Base-by-base conservation (phyloP, 2,113 vertebrate genomes). In the Falco punctatus region DNA sequence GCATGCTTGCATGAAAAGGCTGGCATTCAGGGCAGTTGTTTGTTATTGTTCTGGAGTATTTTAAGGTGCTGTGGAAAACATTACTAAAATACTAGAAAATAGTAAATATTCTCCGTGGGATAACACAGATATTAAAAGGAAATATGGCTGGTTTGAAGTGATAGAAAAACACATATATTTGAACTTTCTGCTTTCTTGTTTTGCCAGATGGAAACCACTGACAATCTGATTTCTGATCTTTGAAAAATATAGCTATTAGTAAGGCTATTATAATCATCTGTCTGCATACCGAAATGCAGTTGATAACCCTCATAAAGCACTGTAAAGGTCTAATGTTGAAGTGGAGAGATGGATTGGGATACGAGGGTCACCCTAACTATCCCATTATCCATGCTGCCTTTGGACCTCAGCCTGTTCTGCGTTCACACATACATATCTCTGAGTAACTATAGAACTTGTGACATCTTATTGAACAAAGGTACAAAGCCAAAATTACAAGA, bases 271-370 rank as follows among this genome's bases (percentile, higher is more conserved):
- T 2, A 35, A 15, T 5, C 38, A 48, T 2, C 46, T 26, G 32
- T 1, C 42, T 42, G 42, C 42, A 42, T 3, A 11, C 23, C 46
- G 69, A 85, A 86, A 5, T 4, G 15, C n/a, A 62, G 52, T 7
- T 1, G 0, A 2, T 10, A 13, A 13, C 18, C n/a, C 85, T 24
- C 66, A 15, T 40, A 65, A 48, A n/a, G n/a, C 52, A 16, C 66
- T 19, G 23, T 0, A 51, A 46, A 72, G 19, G 30, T 40, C 48
- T 40, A 35, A 10, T 4, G 4, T 0, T 5, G 66, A 86, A 5
- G 6, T 4, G 52, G 10, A 19, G 32, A 46, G 35, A 32, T 19
- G n/a, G 62, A 17, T 0, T n/a, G 61, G 26, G 15, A 1, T 13
- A 20, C 32, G 7, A 35, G 21, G 33, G 33, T 90, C 40, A 40